phyloP scores from a whole-genome alignment of 2,888 invertebrate species.

The Polyploca ridens region DNA sequence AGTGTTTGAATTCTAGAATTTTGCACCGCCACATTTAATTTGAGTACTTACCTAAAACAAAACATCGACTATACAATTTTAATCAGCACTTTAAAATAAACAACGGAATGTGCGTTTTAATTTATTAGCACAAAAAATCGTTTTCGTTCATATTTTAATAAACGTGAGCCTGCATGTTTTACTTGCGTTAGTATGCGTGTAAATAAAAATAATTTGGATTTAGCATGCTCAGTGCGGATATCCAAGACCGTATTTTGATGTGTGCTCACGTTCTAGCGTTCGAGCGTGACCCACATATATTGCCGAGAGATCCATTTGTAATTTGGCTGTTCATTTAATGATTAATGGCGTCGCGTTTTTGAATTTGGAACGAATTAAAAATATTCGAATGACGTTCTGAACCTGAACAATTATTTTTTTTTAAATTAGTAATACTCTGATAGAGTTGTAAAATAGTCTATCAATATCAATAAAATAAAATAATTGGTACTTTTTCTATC shows the following conservation, averaged over 20 bases:
- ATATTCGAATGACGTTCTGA: too few relatives aligned
- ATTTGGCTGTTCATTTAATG: not conserved
- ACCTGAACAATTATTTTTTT: too few relatives aligned
- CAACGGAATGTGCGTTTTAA: not conserved
- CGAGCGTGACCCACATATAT: not conserved
- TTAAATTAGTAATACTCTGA: too few relatives aligned
- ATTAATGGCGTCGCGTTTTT: not conserved
- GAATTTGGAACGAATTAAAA: too few relatives aligned
- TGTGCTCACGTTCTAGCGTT: not conserved
- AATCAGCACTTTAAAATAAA: too few relatives aligned
- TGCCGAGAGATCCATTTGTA: not conserved
- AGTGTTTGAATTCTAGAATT: too few relatives aligned
- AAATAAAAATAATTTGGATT: slow-evolving; percentile 4
- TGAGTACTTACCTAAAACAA: too few relatives aligned
- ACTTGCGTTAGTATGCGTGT: not conserved
- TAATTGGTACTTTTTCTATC: too few relatives aligned
- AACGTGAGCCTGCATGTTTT: slow-evolving; percentile 1
- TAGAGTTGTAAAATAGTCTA: too few relatives aligned
- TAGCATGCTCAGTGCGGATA: not conserved
- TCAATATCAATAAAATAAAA: too few relatives aligned
- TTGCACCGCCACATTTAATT: too few relatives aligned
- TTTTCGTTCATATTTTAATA: slow-evolving; percentile 15
- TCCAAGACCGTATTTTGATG: not conserved
- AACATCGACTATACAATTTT: too few relatives aligned
- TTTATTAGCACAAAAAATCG: not conserved